Base-by-base conservation (phyloP, 2,888 invertebrate genomes). In the Euproctis similis region DNA sequence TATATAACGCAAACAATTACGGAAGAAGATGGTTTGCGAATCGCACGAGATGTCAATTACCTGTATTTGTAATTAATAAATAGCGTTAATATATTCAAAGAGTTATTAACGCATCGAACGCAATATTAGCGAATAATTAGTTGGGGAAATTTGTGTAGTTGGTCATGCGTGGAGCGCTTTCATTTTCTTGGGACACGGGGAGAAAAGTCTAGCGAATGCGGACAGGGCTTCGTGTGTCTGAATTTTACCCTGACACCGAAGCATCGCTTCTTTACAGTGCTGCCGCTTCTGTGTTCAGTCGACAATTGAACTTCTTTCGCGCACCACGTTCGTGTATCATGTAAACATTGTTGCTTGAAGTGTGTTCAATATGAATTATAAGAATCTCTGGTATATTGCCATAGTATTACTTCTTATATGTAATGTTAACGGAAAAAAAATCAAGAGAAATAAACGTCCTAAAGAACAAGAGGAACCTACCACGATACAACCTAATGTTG, bases 111-210 rank as follows among this genome's bases (percentile, higher is more conserved):
- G 53, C 55, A 57, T 53, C 48, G 60, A 66, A 65, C 62, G 59
- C 55, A 53, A 53, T 53, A 62, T 67, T 67, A 64, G 48, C 58
- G 66, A 67, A 70, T 71, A 71, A 71, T 76, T 73, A 65, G 68
- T 69, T 63, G 62, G 69, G 73, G 72, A 77, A 80, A 81, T 63
- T 76, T 62, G 66, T 67, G 45, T 59, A 59, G 63, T 60, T 55
- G 53, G 49, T 62, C 52, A 64, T 69, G 75, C 81, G 72, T 80
- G 68, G 68, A 66, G 62, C 74, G 71, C 82, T 84, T 84, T 84
- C 82, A 65, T 73, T 84, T 81, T 82, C 80, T 58, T 63, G 70
- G 76, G 78, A 69, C 64, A 47, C 52, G 53, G 55, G 61, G n/a
- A 53, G 42, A 39, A 39, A 31, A 39, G 52, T 40, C 39, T 31